These are phyloP conservation scores for Mantis religiosa DNA, from an alignment of 2,888 invertebrate genomes.

Conservation along the genomic window DNA sequence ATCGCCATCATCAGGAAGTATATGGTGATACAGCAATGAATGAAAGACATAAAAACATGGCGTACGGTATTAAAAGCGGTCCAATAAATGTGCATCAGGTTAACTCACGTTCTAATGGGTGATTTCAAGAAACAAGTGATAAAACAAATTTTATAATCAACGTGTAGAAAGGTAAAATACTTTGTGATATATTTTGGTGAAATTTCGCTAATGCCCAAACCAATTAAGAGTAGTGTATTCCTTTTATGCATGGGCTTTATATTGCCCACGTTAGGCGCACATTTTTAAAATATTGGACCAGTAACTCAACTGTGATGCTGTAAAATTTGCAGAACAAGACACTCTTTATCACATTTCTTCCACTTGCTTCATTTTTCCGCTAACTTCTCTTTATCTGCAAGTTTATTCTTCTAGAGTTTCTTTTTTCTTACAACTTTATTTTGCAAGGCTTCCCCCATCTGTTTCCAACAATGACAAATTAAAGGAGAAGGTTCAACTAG, in stretches of 20 bases:
- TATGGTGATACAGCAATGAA: too few species aligned
- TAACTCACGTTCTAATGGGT: too few species aligned
- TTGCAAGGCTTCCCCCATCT: not conserved
- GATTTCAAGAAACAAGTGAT: too few species aligned
- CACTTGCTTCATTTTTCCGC: not conserved
- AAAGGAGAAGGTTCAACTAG: not conserved
- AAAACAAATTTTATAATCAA: too few species aligned
- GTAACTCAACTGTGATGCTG: slow-evolving; percentile 18
- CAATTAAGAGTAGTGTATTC: too few species aligned
- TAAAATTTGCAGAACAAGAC: slow-evolving; percentile 7
- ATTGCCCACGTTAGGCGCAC: not conserved
- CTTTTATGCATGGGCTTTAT: not conserved
- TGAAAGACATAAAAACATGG: too few species aligned
- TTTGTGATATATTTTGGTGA: too few species aligned
- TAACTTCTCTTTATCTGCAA: slow-evolving; percentile 3
- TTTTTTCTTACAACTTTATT: not conserved
- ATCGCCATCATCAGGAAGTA: too few species aligned
- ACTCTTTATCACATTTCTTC: not conserved
- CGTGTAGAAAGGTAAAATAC: too few species aligned
- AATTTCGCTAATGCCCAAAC: too few species aligned
- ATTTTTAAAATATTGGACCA: not conserved
- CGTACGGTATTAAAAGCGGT: too few species aligned
- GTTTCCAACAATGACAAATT: not conserved
- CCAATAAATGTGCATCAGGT: too few species aligned
- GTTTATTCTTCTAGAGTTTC: not conserved